Evolutionary conservation across 2,797 vertebrate genomes (phyloP).

Genomic region (Chiroxiphia lanceolata): DNA sequence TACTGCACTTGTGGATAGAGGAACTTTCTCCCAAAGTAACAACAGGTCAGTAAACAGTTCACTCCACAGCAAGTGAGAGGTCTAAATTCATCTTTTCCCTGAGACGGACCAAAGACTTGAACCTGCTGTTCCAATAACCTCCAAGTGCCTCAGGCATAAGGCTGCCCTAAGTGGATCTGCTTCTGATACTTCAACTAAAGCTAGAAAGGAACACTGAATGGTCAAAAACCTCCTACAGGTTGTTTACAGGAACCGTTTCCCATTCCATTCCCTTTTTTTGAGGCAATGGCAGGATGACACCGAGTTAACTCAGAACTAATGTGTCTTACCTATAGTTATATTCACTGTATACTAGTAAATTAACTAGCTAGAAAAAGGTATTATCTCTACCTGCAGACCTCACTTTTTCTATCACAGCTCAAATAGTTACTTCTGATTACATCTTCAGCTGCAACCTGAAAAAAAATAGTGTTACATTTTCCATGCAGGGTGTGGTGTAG

Average conservation of each 20-base stretch:
- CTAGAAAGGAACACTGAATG: neutral
- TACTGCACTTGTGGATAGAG: neutral
- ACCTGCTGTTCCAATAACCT: neutral
- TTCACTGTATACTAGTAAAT: neutral
- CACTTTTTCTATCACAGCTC: neutral
- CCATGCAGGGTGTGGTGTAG: neutral
- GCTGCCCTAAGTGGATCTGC: neutral
- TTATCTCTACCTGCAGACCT: neutral
- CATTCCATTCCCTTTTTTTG: neutral
- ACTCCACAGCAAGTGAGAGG: neutral
- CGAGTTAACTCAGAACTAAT: neutral
- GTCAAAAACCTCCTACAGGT: neutral
- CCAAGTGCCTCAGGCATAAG: neutral
- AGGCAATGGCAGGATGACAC: neutral
- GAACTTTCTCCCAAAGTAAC: neutral
- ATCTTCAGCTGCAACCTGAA: neutral
- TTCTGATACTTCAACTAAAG: neutral
- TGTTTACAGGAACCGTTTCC: neutral
- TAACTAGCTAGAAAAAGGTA: neutral
- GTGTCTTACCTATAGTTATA: neutral
- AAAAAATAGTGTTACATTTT: neutral
- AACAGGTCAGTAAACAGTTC: neutral
- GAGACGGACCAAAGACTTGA: neutral
- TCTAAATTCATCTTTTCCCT: neutral
- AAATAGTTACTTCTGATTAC: neutral